Evolutionary conservation across 2,888 invertebrate species (phyloP).

Genomic region (Diloba caeruleocephala): DNA sequence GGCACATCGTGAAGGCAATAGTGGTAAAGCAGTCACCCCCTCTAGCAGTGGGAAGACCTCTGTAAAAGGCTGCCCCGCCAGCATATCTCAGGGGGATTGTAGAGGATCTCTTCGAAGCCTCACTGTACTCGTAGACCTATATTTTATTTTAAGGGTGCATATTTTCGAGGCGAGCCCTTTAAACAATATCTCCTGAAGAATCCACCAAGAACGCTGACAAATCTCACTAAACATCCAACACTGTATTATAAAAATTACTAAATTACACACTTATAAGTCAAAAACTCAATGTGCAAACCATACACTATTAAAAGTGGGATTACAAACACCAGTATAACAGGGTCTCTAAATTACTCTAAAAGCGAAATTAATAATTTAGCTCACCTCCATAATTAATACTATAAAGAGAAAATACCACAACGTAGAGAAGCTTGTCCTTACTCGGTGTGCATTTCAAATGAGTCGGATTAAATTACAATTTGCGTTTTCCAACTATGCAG

Average conservation of each 20-base stretch:
- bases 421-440: constrained; percentile 17
- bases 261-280: constrained; percentile 30
- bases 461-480: constrained; percentile 34
- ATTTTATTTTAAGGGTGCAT: too few relatives aligned
- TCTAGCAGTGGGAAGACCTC: too few relatives aligned
- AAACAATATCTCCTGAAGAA: too few relatives aligned
- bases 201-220: too few relatives aligned
- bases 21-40: too few relatives aligned
- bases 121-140: too few relatives aligned
- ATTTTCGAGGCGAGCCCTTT: too few relatives aligned
- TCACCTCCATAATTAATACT: constrained; percentile 56
- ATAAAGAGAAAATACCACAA: constrained; percentile 53
- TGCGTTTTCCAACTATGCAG: constrained; percentile 33
- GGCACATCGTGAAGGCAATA: too few relatives aligned
- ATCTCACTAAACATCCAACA: too few relatives aligned
- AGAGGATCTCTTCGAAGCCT: too few relatives aligned
- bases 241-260: constrained; percentile 4
- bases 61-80: too few relatives aligned
- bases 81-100: too few relatives aligned
- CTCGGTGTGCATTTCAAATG: constrained; percentile 57
- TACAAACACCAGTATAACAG: constrained; percentile 11
- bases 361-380: constrained; percentile 41
- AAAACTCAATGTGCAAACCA: constrained; percentile 27
- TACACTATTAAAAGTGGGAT: constrained; percentile 17
- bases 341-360: constrained; percentile 26